These are phyloP conservation scores for Limnothrissa miodon DNA, from an alignment of 2,113 vertebrate genomes.

Conservation along the genomic window DNA sequence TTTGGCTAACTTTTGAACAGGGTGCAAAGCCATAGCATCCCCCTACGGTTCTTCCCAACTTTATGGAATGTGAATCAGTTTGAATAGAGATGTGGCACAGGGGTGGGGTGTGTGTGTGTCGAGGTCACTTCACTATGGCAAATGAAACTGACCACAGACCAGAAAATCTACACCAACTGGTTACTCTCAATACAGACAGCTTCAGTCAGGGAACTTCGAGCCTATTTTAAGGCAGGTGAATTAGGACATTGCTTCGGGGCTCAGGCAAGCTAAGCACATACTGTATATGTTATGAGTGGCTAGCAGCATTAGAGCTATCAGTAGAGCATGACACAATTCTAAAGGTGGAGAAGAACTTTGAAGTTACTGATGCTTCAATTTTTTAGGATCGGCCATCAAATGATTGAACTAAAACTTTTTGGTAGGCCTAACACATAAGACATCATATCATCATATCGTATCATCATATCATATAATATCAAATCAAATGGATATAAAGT, in stretches of 20 bases:
- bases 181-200: background rate
- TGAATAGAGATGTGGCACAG: conserved; percentile 5
- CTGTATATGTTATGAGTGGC: background rate
- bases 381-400: no score
- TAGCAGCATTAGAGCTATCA: no score
- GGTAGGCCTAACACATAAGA: no score
- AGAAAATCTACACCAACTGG: background rate
- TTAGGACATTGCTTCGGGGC: background rate
- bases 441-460: no score
- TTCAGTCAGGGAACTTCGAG: background rate
- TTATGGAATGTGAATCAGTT: conserved; percentile 1
- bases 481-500: no score
- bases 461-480: no score
- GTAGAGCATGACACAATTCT: background rate
- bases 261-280: background rate
- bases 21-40: conserved; percentile 12
- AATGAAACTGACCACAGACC: background rate
- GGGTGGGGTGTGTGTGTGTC: no score
- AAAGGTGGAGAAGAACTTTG: background rate
- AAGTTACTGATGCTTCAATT: background rate
- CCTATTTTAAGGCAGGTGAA: background rate
- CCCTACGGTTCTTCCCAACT: background rate
- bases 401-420: no score
- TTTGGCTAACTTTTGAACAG: background rate
- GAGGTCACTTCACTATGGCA: background rate